Conservation (phyloP, 2,113 vertebrate genomes). For the Nanorana parkeri region DNA sequence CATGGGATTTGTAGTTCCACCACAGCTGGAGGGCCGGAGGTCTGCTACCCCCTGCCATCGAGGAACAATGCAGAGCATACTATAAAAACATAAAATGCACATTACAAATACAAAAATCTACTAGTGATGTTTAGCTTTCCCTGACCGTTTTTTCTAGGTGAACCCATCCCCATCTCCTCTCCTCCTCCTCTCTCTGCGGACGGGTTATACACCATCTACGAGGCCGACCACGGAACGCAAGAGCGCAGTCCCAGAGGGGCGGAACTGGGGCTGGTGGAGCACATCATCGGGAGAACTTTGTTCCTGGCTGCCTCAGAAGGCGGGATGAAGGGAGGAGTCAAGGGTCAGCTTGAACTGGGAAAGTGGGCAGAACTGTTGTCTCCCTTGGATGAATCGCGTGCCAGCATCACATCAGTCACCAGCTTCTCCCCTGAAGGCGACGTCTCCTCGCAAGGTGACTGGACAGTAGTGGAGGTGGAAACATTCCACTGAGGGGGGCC, state of each 20-base stretch:
- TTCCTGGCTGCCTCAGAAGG: conserved; percentile 75
- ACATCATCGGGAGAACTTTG: conserved; percentile 86
- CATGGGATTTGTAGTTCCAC: too few relatives aligned
- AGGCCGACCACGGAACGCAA: conserved; percentile 46
- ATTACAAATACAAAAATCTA: too few relatives aligned
- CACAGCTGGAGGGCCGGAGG: too few relatives aligned
- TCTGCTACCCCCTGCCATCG: too few relatives aligned
- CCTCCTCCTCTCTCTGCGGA: too few relatives aligned
- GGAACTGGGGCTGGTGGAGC: conserved; percentile 76
- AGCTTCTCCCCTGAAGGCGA: conserved; percentile 88
- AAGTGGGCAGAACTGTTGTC: conserved; percentile 86
- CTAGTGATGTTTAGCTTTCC: conserved; percentile 46
- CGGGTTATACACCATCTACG: conserved; percentile 54
- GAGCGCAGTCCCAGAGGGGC: conserved; percentile 60
- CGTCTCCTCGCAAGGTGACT: conserved; percentile 86
- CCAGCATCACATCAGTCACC: conserved; percentile 88
- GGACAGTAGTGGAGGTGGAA: conserved; percentile 91
- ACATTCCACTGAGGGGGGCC: conserved; percentile 81
- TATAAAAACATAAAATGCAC: too few relatives aligned
- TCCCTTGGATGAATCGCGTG: conserved; percentile 83
- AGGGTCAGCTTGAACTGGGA: conserved; percentile 81
- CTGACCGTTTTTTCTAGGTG: conserved; percentile 57
- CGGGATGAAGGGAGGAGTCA: conserved; percentile 65
- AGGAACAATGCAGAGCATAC: too few relatives aligned
- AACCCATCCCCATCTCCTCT: conserved; percentile 35